These are phyloP conservation scores for Diuraphis noxia DNA, from an alignment of 1,140 invertebrate genomes.

Conservation along the genomic window DNA sequence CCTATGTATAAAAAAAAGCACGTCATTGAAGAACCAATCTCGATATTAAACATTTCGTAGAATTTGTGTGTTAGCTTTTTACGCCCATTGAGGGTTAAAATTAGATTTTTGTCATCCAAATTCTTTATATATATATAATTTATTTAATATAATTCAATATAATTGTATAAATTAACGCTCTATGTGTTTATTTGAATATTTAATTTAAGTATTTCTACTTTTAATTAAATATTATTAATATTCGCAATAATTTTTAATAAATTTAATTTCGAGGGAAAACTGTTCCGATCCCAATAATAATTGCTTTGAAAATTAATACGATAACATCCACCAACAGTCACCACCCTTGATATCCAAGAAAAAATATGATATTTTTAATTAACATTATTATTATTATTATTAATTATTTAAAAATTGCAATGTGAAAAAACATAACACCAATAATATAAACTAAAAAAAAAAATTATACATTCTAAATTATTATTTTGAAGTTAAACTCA, in stretches of 20 bases:
- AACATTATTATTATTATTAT: conserved; percentile 1
- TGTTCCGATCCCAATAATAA: background rate
- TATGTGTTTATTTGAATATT: background rate
- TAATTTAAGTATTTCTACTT: background rate
- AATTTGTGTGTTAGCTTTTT: background rate
- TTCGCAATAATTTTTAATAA: background rate
- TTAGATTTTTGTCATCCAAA: background rate
- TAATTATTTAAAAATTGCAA: background rate
- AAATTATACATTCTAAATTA: background rate
- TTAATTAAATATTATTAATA: conserved; percentile 6
- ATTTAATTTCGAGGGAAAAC: background rate
- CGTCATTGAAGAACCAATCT: background rate
- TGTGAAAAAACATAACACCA: background rate
- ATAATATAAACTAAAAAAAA: conserved; percentile 10
- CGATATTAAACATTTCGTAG: background rate
- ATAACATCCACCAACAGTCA: background rate
- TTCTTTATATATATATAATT: background rate
- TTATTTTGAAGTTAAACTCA: conserved; percentile 64
- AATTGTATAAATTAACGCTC: background rate
- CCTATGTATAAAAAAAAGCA: background rate
- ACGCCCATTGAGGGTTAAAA: background rate
- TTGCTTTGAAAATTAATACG: background rate
- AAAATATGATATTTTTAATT: background rate
- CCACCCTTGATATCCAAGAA: background rate
- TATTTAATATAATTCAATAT: background rate